These are phyloP conservation scores for Dallia pectoralis DNA, from an alignment of 2,797 vertebrate genomes.

Conservation along the genomic window DNA sequence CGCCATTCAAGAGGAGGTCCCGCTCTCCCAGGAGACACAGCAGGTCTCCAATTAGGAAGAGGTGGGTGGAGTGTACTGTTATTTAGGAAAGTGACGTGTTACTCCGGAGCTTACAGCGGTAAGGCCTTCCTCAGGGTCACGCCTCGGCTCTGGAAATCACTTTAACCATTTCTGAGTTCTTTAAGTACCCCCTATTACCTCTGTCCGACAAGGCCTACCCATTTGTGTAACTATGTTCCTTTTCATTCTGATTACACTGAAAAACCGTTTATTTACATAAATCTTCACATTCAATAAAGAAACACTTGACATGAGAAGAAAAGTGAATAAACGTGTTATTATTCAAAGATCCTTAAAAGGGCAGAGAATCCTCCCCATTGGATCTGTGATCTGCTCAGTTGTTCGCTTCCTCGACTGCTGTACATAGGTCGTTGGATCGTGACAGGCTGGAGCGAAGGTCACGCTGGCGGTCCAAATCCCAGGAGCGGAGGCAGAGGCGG, in stretches of 20 bases:
- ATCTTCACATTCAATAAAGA: no score
- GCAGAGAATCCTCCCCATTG: neutral
- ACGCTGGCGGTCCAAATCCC: conserved; percentile 85
- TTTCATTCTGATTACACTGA: no score
- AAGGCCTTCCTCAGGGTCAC: no score
- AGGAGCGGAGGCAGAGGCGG: conserved; percentile 84
- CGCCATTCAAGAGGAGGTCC: conserved; percentile 79
- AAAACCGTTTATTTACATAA: no score
- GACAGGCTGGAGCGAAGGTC: conserved; percentile 65
- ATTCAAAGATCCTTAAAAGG: neutral
- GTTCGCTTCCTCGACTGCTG: neutral
- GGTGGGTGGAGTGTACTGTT: conserved; percentile 42
- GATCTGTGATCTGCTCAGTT: neutral
- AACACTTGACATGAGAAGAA: no score
- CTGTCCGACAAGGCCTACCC: no score
- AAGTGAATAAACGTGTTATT: neutral
- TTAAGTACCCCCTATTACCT: no score
- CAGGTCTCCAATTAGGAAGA: conserved; percentile 70
- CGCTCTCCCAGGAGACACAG: conserved; percentile 81
- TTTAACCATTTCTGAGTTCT: no score
- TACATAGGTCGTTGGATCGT: conserved; percentile 74
- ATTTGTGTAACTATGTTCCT: no score
- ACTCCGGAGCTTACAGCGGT: no score
- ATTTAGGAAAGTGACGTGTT: neutral
- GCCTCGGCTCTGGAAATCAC: no score